Evolutionary conservation across 2,113 vertebrate species (phyloP), one percentile per base, ranked within the genome.

Genomic region (Chascanopsetta lugubris): DNA sequence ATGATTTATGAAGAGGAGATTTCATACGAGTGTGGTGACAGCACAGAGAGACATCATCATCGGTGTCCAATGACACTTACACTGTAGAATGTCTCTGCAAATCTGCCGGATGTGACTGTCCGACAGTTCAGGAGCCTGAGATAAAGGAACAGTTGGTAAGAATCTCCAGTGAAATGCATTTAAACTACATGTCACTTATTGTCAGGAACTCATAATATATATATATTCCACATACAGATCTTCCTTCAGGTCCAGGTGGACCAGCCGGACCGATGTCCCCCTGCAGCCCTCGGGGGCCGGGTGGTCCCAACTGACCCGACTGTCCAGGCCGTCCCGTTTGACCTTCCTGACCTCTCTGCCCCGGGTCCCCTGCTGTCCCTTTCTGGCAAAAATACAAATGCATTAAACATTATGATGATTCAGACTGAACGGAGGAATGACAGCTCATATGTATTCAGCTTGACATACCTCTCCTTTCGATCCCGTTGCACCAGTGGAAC

Each of bases 31-130:
- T 20, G 8, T 18, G 26, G 6, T 4, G 8, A 43, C 49, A 63
- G 51, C 20, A 34, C 46, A 57, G 8, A 66, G 46, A 69, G n/a
- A 46, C 12, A n/a, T 49, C 21, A 64, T 46, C 29, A n/a, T 59
- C 13, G 38, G 15, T 47, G 17, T 56, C 1, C 21, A 24, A 17
- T 20, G 5, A 75, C 62, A 94, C 96, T 93, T 88, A 98, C 97
- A 89, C 91, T 93, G 94, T 80, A 99, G 87, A 63, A 99, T 91
- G 32, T 98, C 95, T 78, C 92, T 93, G 89, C 97, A 98, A 75
- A 99, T 94, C 84, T 96, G 94, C 3, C 93, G 94, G 88, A 99
- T 97, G 86, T 94, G 95, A 67, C 91, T 91, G 84, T 97, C 96
- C 30, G 97, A 97, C 85, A 95, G 90, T 65, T 92, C 92, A 88